Conservation (phyloP, 2,888 invertebrate species). For the Celastrina argiolus region DNA sequence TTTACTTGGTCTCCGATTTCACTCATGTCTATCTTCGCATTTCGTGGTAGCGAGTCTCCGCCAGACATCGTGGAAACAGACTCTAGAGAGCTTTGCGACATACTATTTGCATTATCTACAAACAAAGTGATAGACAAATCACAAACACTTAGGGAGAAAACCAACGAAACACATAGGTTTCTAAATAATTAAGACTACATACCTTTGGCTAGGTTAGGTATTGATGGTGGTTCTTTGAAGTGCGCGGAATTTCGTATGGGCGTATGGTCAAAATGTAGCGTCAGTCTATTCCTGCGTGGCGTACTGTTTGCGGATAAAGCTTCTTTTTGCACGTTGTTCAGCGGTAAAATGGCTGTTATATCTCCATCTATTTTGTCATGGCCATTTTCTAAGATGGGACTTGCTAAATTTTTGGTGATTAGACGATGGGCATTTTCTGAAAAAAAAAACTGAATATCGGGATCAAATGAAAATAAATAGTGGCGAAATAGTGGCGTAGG, state of each 20-base stretch:
- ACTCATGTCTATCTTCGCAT: constrained; percentile 59
- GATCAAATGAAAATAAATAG: background rate
- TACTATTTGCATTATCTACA: constrained; percentile 82
- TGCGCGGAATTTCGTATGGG: constrained; percentile 84
- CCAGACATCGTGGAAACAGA: constrained; percentile 85
- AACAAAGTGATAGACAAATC: constrained; percentile 39
- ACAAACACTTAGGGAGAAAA: constrained; percentile 24
- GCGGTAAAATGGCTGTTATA: constrained; percentile 35
- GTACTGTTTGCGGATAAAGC: constrained; percentile 54
- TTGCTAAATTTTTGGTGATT: constrained; percentile 59
- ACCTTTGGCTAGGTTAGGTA: constrained; percentile 63
- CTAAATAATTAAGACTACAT: constrained; percentile 29
- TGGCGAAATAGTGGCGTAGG: no score
- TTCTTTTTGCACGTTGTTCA: constrained; percentile 17
- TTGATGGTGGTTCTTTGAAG: constrained; percentile 82
- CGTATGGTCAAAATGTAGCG: constrained; percentile 85
- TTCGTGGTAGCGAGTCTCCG: constrained; percentile 69
- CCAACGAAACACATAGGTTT: background rate
- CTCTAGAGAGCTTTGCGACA: constrained; percentile 87
- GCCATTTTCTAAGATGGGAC: constrained; percentile 58
- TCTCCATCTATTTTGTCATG: constrained; percentile 60
- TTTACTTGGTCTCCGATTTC: constrained; percentile 74
- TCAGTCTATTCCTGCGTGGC: constrained; percentile 81
- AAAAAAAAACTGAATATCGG: constrained; percentile 8
- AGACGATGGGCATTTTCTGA: constrained; percentile 89